These are phyloP conservation scores for Hippocampus barbouri DNA, from an alignment of 2,113 vertebrate genomes.

Conservation along the genomic window DNA sequence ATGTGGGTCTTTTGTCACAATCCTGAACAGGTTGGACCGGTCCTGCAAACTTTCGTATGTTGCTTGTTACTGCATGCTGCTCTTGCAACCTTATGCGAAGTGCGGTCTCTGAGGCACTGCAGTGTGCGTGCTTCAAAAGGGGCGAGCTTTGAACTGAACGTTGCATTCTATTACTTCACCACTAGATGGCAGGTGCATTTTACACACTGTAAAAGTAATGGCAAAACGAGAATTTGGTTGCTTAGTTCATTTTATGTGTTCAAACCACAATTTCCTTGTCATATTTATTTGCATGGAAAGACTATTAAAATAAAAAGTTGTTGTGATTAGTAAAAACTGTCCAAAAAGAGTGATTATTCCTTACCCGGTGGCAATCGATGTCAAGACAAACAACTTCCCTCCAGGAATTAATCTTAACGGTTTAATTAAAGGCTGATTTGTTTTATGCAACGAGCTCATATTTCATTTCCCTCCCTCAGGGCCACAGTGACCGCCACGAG, in stretches of 20 bases:
- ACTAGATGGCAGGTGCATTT: no score
- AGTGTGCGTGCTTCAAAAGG: no score
- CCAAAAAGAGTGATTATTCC: not conserved
- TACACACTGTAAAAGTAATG: no score
- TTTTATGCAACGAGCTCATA: not conserved
- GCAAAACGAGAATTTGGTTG: no score
- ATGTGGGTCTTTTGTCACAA: slow-evolving; percentile 1
- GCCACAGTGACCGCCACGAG: slow-evolving; percentile 47
- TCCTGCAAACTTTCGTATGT: not conserved
- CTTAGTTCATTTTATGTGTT: no score
- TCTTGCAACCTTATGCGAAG: not conserved
- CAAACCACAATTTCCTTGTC: not conserved
- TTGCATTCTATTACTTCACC: no score
- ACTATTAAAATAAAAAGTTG: not conserved
- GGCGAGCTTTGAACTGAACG: no score
- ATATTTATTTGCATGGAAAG: not conserved
- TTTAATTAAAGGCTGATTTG: not conserved
- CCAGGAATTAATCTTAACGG: not conserved
- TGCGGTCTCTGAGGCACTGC: no score
- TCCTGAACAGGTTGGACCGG: slow-evolving; percentile 44
- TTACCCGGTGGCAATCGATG: not conserved
- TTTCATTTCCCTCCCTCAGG: slow-evolving; percentile 33
- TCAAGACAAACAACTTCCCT: not conserved
- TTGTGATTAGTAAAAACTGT: not conserved
- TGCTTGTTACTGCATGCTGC: slow-evolving; percentile 31